Evolutionary conservation across 2,888 invertebrate species (phyloP), one percentile per base, ranked within the genome.

Genomic region (Agelastica alni): DNA sequence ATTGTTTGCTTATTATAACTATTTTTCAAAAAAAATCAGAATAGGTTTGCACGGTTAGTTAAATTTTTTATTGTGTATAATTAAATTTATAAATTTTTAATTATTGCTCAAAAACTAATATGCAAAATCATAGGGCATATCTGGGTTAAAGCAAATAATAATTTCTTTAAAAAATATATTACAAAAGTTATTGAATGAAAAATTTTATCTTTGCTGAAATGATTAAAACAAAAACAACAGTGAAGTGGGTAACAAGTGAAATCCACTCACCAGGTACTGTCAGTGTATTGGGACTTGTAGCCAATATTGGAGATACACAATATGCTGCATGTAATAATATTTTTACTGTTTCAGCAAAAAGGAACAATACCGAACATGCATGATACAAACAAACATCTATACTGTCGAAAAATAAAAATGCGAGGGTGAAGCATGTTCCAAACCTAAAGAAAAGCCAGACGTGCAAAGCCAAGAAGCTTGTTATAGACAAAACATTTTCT

Each of bases 231-330:
- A 39, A 43, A 26, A 13, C 13, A 37, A 28, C 26, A 17, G 28
- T 9, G 4, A 37, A 30, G 52, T 37, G 46, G 49, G 41, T 52
- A 54, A 42, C 31, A 55, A 18, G n/a, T n/a, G n/a, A n/a, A n/a
- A n/a, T n/a, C 31, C 32, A 76, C 77, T 79, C 83, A 87, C 86
- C 86, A 83, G 86, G 80, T 60, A 86, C 84, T 56, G 82, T 77
- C 65, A 87, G 78, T 58, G 85, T 83, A 77, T 85, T 86, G 51
- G 86, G 85, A 70, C 84, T 86, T 66, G 83, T 83, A 52, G 85
- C 80, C 82, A 82, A 75, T 70, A 86, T 86, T 54, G 87, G 85
- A 56, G 87, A 86, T 69, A 85, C 85, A 75, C 86, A 86, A 78
- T 81, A 86, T 28, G 87, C 87, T 87, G 86, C 84, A 83, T 86